Evolutionary conservation across 92 coral and sea anemone genomes (phyloP).

Genomic region (Porites lobata): DNA sequence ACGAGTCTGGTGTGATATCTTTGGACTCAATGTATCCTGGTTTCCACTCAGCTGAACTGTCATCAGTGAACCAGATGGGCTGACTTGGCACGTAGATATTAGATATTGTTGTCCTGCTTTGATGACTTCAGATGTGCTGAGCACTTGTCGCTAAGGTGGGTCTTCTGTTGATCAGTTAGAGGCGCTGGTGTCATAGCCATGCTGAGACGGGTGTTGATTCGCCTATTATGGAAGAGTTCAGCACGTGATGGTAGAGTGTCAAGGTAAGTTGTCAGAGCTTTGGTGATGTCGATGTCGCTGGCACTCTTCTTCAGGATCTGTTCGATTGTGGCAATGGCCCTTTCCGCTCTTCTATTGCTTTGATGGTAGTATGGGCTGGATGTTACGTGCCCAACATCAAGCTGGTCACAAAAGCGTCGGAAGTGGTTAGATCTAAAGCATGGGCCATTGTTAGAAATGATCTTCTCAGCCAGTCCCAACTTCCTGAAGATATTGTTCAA

Average conservation of each 20-base stretch:
- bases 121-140: constrained; percentile 71
- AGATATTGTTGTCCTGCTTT: constrained; percentile 44
- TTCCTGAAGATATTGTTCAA: constrained; percentile 66
- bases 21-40: constrained; percentile 63
- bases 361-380: constrained; percentile 70
- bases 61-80: constrained; percentile 72
- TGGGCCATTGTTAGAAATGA: constrained; percentile 77
- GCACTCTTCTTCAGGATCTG: constrained; percentile 63
- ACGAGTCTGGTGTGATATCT: constrained; percentile 73
- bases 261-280: constrained; percentile 61
- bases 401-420: constrained; percentile 61
- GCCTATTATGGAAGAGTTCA: constrained; percentile 63
- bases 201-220: constrained; percentile 70
- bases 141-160: constrained; percentile 68
- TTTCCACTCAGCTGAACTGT: constrained; percentile 65
- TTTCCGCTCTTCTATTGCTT: constrained; percentile 67
- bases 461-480: constrained; percentile 65
- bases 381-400: constrained; percentile 64
- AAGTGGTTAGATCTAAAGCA: constrained; percentile 65
- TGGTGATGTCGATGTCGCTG: constrained; percentile 65
- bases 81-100: constrained; percentile 57
- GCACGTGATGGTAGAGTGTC: constrained; percentile 67
- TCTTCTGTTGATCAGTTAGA: constrained; percentile 70
- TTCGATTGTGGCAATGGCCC: constrained; percentile 53
- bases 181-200: constrained; percentile 73